phyloP scores from a whole-genome alignment of 2,113 vertebrate species.

The Rhipidura dahli region DNA sequence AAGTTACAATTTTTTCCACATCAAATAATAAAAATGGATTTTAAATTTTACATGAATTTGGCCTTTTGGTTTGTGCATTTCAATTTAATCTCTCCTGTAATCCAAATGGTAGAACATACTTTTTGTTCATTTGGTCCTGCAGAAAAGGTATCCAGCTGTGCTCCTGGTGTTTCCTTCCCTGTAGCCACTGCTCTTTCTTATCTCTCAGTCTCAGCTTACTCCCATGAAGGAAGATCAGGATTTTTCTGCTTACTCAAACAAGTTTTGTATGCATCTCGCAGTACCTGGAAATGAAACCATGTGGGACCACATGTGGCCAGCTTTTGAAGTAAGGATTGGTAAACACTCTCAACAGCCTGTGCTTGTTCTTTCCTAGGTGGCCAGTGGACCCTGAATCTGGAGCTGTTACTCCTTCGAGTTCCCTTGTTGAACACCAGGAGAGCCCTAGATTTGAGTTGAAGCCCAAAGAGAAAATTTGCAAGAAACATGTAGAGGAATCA shows the following conservation, averaged over 20 bases:
- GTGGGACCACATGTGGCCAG: neutral
- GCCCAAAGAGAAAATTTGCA: neutral
- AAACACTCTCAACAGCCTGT: neutral
- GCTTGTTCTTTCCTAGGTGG: neutral
- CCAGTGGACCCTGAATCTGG: neutral
- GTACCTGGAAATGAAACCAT: neutral
- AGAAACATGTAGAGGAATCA: neutral
- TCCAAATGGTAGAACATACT: slow-evolving; percentile 38
- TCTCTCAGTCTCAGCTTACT: neutral
- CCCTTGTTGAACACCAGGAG: neutral
- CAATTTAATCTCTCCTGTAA: slow-evolving; percentile 71
- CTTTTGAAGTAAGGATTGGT: neutral
- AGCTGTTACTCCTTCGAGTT: neutral
- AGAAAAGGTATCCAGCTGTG: neutral
- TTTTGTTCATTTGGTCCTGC: slow-evolving; percentile 12
- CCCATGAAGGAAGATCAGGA: neutral
- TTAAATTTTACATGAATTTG: slow-evolving; percentile 81
- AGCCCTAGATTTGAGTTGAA: neutral
- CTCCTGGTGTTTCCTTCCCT: neutral
- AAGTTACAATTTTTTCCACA: slow-evolving; percentile 77
- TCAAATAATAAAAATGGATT: slow-evolving; percentile 80
- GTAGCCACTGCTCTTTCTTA: neutral
- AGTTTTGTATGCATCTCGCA: neutral
- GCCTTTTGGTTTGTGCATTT: slow-evolving; percentile 78
- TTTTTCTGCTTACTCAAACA: neutral